Percentiles rank a stretch among this genome's conserved stretches.
Evolutionary conservation across 2,888 invertebrate genomes (phyloP).

Genomic region (Lasioglossum malachurum): DNA sequence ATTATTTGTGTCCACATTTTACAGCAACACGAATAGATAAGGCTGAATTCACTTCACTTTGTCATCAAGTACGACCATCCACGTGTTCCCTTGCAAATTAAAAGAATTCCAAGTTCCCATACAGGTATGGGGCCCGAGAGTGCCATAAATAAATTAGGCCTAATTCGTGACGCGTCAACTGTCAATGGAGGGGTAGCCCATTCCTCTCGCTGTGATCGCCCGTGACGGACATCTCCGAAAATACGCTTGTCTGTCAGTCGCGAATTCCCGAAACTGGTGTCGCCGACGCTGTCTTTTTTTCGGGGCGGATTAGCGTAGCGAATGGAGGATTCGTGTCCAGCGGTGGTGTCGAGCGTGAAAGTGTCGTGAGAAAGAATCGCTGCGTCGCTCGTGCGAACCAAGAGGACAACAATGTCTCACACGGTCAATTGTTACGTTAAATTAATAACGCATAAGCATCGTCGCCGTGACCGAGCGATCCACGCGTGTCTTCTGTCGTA

Average conservation of each 20-base stretch:
- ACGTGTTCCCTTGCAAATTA: background rate
- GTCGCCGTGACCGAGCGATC: background rate
- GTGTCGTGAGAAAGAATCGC: conserved; percentile 65
- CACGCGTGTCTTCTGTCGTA: background rate
- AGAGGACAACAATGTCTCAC: conserved; percentile 59
- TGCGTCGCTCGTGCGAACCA: conserved; percentile 63
- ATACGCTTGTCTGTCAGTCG: background rate
- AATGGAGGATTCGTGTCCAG: conserved; percentile 25
- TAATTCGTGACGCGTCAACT: background rate
- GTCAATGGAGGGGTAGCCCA: background rate
- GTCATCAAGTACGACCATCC: no score
- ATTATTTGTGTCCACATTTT: no score
- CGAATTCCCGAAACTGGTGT: background rate
- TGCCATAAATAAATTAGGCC: background rate
- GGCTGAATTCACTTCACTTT: no score
- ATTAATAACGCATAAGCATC: conserved; percentile 50
- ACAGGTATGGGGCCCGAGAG: background rate
- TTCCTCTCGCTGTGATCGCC: background rate
- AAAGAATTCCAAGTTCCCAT: background rate
- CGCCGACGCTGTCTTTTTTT: background rate
- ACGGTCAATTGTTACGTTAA: conserved; percentile 55
- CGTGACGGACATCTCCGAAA: background rate
- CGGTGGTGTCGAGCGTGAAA: conserved; percentile 38
- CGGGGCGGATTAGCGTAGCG: background rate
- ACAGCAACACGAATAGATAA: no score